Conservation (phyloP, 2,888 invertebrate genomes). For the Hirtodrosophila histrioides region DNA sequence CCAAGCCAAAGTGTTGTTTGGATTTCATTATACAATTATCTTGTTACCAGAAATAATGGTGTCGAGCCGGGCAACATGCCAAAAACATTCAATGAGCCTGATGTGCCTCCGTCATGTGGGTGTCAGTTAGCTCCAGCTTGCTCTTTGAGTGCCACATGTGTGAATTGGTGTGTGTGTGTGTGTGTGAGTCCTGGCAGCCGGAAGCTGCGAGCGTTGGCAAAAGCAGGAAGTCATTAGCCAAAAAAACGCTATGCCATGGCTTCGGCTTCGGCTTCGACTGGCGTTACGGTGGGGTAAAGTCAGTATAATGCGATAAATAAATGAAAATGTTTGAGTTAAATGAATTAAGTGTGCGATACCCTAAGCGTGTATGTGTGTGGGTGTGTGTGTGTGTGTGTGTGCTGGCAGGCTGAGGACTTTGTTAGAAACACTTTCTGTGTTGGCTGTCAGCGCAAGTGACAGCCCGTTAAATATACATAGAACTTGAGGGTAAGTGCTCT, state of each 20-base stretch:
- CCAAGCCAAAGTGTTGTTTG: conserved; percentile 75
- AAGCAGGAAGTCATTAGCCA: conserved; percentile 77
- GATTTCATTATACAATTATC: conserved; percentile 82
- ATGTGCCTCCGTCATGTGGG: conserved; percentile 44
- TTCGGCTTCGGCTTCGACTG: conserved; percentile 2
- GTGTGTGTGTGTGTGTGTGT: conserved; percentile 15
- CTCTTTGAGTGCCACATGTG: conserved; percentile 2
- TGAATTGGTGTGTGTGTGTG: conserved; percentile 15
- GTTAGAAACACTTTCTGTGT: conserved; percentile 79
- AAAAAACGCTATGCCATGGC: conserved; percentile 36
- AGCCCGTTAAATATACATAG: conserved; percentile 54
- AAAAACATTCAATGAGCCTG: conserved; percentile 77
- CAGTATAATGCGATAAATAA: conserved; percentile 77
- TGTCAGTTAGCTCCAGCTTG: conserved; percentile 24
- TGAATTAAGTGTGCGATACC: conserved; percentile 77
- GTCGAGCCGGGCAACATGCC: conserved; percentile 79
- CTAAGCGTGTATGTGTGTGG: conserved; percentile 15
- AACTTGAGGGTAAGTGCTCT: conserved; percentile 41
- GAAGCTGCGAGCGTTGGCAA: conserved; percentile 69
- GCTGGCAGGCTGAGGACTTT: conserved; percentile 41
- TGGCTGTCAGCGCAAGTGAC: conserved; percentile 69
- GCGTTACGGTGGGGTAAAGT: conserved; percentile 22
- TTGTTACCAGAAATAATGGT: conserved; percentile 81
- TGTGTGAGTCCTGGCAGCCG: conserved; percentile 33
- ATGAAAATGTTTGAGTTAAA: conserved; percentile 80